phyloP scores from a whole-genome alignment of 2,113 vertebrate genomes.

The Tichodroma muraria region DNA sequence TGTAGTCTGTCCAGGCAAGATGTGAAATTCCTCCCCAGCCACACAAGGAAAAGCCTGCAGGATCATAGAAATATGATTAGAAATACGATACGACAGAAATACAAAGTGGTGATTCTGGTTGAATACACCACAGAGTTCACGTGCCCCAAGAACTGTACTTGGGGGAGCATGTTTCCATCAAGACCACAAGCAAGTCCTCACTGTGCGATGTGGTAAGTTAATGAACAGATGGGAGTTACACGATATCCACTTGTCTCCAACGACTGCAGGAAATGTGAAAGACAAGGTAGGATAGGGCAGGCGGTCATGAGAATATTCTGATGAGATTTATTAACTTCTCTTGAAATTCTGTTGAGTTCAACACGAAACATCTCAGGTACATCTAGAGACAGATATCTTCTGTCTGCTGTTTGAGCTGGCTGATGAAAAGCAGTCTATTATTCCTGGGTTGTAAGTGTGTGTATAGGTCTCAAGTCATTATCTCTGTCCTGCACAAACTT shows the following conservation, averaged over 20 bases:
- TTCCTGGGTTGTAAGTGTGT: background rate
- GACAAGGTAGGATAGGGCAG: accelerated
- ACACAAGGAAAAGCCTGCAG: background rate
- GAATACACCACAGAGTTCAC: background rate
- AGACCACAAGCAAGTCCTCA: background rate
- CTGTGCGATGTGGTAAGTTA: background rate
- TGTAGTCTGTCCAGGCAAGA: background rate
- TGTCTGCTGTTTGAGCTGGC: background rate
- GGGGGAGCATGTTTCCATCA: background rate
- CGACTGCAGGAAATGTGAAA: background rate
- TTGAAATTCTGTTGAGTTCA: background rate
- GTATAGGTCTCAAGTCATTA: background rate
- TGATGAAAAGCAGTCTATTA: background rate
- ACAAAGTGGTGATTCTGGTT: background rate
- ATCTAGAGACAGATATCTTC: background rate
- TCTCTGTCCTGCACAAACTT: background rate
- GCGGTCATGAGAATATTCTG: background rate
- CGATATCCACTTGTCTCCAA: background rate
- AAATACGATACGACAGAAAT: no score
- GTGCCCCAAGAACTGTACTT: background rate
- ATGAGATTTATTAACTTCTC: background rate
- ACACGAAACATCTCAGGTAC: background rate
- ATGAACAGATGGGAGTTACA: background rate
- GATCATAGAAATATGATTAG: accelerated
- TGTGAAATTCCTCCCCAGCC: background rate